Percentiles rank a stretch among this genome's conserved stretches.
These are phyloP conservation scores for Zosterops pallidus DNA, from an alignment of 2,113 vertebrate genomes.

Conservation along the genomic window DNA sequence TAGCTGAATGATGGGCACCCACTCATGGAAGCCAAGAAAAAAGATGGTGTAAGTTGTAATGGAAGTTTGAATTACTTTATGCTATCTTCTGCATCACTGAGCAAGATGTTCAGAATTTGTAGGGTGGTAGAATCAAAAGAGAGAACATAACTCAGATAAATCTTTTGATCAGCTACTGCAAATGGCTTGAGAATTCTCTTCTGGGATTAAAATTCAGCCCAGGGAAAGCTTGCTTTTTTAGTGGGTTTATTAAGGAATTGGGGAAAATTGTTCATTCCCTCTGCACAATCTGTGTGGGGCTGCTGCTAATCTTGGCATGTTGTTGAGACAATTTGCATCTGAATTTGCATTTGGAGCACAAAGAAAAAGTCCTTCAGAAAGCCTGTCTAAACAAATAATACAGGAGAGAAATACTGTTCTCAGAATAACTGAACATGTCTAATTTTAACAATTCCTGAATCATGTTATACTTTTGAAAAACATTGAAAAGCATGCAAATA, in stretches of 20 bases:
- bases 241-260: not conserved
- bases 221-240: not conserved
- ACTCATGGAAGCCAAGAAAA: not conserved
- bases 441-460: not conserved
- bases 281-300: not conserved
- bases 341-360: conserved; percentile 35
- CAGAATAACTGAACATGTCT: not conserved
- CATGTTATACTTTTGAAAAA: not conserved
- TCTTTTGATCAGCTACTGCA: not conserved
- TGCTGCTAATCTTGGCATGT: not conserved
- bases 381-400: not conserved
- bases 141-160: not conserved
- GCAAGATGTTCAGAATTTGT: not conserved
- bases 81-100: not conserved
- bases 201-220: not conserved
- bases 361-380: not conserved
- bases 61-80: not conserved
- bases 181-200: not conserved
- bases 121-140: not conserved
- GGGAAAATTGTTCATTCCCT: not conserved
- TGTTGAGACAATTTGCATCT: conserved; percentile 19
- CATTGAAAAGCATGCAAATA: not conserved
- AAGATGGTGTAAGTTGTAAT: not conserved
- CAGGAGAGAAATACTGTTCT: not conserved
- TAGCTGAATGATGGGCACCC: not conserved